phyloP scores from a whole-genome alignment of 2,888 invertebrate species.

The Sphaerolaimus hirsutus region DNA sequence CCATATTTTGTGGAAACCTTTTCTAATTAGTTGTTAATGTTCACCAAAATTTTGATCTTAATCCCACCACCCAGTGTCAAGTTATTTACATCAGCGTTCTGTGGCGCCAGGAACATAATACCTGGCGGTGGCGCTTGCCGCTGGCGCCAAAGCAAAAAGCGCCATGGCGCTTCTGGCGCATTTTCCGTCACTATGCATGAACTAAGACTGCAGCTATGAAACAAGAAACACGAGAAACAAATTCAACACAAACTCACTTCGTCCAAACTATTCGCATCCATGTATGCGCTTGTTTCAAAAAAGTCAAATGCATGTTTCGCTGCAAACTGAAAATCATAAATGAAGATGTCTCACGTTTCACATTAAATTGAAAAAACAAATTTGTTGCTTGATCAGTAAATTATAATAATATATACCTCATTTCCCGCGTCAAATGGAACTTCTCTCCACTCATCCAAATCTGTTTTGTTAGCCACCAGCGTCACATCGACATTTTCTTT shows the following conservation, averaged over 20 bases:
- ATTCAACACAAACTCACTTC: neutral
- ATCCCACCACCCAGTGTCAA: no score
- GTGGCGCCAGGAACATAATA: no score
- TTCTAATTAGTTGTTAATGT: no score
- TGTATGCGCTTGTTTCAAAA: conserved; percentile 5
- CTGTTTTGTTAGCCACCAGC: conserved; percentile 6
- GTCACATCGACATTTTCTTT: conserved; percentile 3
- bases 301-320: conserved; percentile 1
- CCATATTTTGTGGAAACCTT: no score
- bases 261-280: neutral
- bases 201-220: no score
- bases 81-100: no score
- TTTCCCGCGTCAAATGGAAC: conserved; percentile 1
- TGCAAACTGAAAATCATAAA: conserved; percentile 2
- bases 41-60: no score
- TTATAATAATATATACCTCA: neutral
- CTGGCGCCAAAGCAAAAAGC: no score
- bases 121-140: no score
- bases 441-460: conserved; percentile 6
- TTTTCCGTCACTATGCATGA: no score
- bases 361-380: neutral
- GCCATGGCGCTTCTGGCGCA: no score
- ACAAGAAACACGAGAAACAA: neutral
- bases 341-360: neutral
- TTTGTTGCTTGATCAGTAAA: neutral